Base-by-base conservation (phyloP, 2,888 invertebrate genomes). In the Perizoma flavofasciatum region DNA sequence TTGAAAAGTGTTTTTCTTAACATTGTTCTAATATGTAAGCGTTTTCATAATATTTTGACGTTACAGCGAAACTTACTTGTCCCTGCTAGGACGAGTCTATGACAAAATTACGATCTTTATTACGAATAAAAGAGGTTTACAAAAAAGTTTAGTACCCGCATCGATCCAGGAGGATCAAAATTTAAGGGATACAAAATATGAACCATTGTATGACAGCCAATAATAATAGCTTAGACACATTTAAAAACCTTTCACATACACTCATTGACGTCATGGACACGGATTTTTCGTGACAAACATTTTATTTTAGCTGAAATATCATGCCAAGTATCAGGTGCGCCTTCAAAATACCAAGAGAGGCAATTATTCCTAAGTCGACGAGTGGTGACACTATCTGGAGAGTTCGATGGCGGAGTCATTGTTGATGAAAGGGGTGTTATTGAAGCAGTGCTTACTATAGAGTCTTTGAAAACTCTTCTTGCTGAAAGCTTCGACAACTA, bases 361-460 rank as follows among this genome's bases (percentile, higher is more conserved):
- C 77, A 85, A 62, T 72, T 92, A 62, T 92, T 89, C 65, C 64
- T 89, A 9, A 89, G 92, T 67, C 75, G 77, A 41, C 72, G 75
- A 59, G 93, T 95, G 55, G 92, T 93, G 51, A 85, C 94, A 6
- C 88, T 93, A 58, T 81, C 86, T 40, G 82, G 79, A 35, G 89
- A 94, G 58, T 82, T 93, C 22, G 90, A 93, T 59, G 95, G 94
- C 9, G 94, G 94, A 32, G 93, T 95, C 55, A 75, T 95, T 57
- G 93, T 95, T 8, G 83, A 92, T 51, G 84, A 91, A 47, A 81
- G 92, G 67, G 95, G 95, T 34, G 91, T 91, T 68, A 94, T 95
- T 62, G 81, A 88, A 59, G 86, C 89, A 59, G 88, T 95, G 11
- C 77, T 94, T 1, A 85, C 82, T 33, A 83, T 88, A 33, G 75